These are phyloP conservation scores for Triplophysa siluroides DNA, from an alignment of 2,113 vertebrate genomes.

Conservation along the genomic window DNA sequence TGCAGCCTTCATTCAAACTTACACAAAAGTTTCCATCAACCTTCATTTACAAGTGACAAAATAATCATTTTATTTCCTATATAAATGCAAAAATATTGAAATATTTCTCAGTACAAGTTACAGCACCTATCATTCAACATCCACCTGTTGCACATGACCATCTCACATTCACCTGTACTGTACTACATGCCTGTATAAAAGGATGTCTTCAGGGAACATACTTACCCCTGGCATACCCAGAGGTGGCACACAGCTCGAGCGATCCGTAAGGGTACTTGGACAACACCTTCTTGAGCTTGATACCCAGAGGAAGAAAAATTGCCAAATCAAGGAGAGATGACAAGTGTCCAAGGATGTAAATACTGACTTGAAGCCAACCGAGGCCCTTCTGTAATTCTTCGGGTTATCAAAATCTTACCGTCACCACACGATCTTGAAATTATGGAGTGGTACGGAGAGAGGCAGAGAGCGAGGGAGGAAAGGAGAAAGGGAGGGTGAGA, in stretches of 20 bases:
- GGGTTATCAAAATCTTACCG: slow-evolving; percentile 44
- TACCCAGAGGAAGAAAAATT: not conserved
- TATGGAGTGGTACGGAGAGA: slow-evolving; percentile 26
- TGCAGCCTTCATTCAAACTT: not conserved
- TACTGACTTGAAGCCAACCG: slow-evolving; percentile 32
- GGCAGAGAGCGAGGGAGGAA: slow-evolving; percentile 33
- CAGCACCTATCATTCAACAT: not conserved
- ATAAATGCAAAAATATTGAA: not conserved
- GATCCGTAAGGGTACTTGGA: slow-evolving; percentile 1
- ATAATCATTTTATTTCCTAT: not conserved
- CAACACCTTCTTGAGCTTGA: slow-evolving; percentile 7
- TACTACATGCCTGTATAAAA: not conserved
- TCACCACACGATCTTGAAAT: slow-evolving; percentile 46
- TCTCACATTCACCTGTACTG: not conserved
- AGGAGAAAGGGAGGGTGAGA: slow-evolving; percentile 32
- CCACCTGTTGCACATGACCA: slow-evolving; percentile 20
- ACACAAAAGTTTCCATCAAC: not conserved
- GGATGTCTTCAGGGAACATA: slow-evolving; percentile 4
- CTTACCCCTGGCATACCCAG: slow-evolving; percentile 39
- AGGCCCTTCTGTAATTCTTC: slow-evolving; percentile 12
- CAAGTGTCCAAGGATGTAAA: slow-evolving; percentile 6
- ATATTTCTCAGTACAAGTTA: not conserved
- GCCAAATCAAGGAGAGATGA: not conserved
- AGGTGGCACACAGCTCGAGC: not conserved
- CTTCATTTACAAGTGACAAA: not conserved